Evolutionary conservation across 2,797 vertebrate species (phyloP), one percentile per base, ranked within the genome.

Genomic region (Borostomias antarcticus): DNA sequence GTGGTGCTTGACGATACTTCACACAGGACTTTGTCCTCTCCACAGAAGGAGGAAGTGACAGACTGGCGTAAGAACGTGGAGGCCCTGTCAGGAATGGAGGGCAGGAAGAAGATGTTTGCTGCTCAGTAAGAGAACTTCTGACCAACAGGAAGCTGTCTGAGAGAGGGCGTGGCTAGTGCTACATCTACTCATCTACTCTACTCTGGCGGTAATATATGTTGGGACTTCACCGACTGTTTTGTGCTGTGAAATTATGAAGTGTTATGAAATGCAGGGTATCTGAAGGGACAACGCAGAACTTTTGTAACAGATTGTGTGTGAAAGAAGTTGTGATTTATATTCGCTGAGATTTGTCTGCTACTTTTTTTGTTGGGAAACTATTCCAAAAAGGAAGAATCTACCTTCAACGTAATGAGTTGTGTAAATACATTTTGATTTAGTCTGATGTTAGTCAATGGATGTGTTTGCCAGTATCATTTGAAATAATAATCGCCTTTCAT

Each of bases 31-130:
- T 26, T 57, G 2, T 58, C 21, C 25, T 54, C 47, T 17, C 45
- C 19, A 4, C 74, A 87, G 82, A 86, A 83, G 53, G 82, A 81
- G 47, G 84, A 87, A 66, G 79, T 84, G 69, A 83, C 82, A 21
- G 85, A 85, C 73, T 85, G 85, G 85, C 82, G 82, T 66, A 85
- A 85, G 77, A 87, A 87, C 15, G 82, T 87, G 53, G 86, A 86
- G 66, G 82, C 82, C 54, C 78, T 86, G 82, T 82, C 81, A 26
- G 80, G 80, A 15, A 85, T 88, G 82, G 80, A 88, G 47, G 84
- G 86, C 56, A 78, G 84, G 30, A 86, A 85, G 72, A 88, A 88
- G 62, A 32, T 78, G 33, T 86, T 86, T 25, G 40, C 40, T 43
- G 40, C 40, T 26, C 47, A 64, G 23, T 66, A 43, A 69, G 33